A percentile compares a stretch with the other conserved stretches of the same genome.
These are phyloP conservation scores for Monodelphis domestica DNA, from an alignment of 2,797 vertebrate genomes.

Conservation along the genomic window DNA sequence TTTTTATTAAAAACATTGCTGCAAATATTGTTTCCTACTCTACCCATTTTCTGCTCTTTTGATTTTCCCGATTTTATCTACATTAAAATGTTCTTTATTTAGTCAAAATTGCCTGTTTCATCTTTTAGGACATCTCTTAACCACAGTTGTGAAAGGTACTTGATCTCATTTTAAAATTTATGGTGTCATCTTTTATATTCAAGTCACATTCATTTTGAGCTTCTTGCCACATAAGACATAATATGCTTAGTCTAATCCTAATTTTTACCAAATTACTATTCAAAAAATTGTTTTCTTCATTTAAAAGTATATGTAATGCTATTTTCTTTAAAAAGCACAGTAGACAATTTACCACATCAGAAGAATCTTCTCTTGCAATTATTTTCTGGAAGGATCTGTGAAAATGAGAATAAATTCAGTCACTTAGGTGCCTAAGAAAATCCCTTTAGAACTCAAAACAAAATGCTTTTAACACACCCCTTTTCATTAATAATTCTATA, in stretches of 20 bases:
- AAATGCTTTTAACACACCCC: neutral
- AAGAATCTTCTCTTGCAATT: conserved; percentile 84
- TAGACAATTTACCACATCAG: conserved; percentile 84
- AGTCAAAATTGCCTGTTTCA: neutral
- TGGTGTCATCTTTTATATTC: neutral
- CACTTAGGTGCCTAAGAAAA: neutral
- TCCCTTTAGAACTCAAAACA: conserved; percentile 29
- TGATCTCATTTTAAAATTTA: neutral
- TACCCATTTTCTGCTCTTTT: neutral
- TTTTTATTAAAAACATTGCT: neutral
- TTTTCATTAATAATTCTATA: conserved; percentile 28
- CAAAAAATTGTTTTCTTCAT: conserved; percentile 23
- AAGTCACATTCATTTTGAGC: neutral
- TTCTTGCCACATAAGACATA: neutral
- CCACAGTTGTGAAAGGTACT: neutral
- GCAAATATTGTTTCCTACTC: neutral
- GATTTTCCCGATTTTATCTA: neutral
- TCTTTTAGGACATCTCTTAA: neutral
- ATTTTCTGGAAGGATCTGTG: conserved; percentile 83
- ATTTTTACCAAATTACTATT: neutral
- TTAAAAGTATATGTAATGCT: conserved; percentile 20
- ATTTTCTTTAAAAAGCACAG: conserved; percentile 5
- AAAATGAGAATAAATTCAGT: conserved; percentile 58
- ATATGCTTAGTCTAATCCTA: neutral
- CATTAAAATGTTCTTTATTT: neutral